Evolutionary conservation across 2,113 vertebrate species (phyloP).

Genomic region (Myrmecophaga tridactyla): DNA sequence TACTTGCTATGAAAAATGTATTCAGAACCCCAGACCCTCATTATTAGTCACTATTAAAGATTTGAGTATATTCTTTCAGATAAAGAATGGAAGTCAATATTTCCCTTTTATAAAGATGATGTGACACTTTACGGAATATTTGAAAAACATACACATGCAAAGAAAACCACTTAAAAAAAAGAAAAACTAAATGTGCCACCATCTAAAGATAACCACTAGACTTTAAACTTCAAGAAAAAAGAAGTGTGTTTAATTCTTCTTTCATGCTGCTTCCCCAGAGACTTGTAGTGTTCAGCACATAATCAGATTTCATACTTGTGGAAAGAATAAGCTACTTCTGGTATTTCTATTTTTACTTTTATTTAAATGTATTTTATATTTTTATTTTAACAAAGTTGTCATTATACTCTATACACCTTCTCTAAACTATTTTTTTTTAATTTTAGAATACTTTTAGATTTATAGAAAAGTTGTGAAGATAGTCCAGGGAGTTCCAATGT

Average conservation of each 20-base stretch:
- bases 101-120: neutral
- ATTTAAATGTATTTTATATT: neutral
- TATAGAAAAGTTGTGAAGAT: neutral
- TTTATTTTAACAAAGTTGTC: neutral
- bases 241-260: neutral
- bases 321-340: neutral
- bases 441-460: neutral
- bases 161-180: neutral
- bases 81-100: neutral
- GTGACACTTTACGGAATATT: neutral
- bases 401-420: neutral
- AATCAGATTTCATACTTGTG: neutral
- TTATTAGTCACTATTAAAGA: neutral
- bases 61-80: neutral
- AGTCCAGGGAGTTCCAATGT: neutral
- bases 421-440: neutral
- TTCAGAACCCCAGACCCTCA: neutral
- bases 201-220: neutral
- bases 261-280: neutral
- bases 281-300: neutral
- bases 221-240: neutral
- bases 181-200: neutral
- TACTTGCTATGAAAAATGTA: neutral
- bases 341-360: neutral
- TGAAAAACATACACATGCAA: neutral